Evolutionary conservation across 2,888 invertebrate genomes (phyloP), one percentile per base, ranked within the genome.

Genomic region (Synanthedon tipuliformis): DNA sequence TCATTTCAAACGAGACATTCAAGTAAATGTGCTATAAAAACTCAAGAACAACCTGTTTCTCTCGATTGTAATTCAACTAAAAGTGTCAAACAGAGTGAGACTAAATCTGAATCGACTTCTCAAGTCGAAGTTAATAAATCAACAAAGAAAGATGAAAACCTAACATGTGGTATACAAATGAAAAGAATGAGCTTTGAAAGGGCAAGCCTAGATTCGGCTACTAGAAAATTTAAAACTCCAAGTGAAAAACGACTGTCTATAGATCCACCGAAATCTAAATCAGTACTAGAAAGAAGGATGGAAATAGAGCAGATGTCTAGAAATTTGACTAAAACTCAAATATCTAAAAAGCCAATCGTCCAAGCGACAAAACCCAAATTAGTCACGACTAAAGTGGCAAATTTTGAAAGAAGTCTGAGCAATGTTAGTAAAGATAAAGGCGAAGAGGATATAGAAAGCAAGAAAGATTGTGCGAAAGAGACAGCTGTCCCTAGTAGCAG

Each of bases 131-230:
- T 18, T 64, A 61, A 52, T 57, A 57, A 50, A 23, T 16, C 15
- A 13, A 52, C 48, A n/a, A 23, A 16, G 10, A 41, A n/a, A 5
- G 23, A n/a, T 7, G 15, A 50, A 34, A 50, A n/a, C 34, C 18
- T 23, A 48, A 71, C 75, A 58, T 76, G 78, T 1, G 82, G 75
- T 51, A 84, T 87, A 60, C 81, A 86, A 68, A 65, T 88, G 16
- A 88, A 87, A 69, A 67, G 88, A 51, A 57, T 82, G 40, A 83
- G 84, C 58, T 88, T 87, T 51, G 88, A 88, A 73, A 74, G 88
- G 65, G 81, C 86, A 0, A 88, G 88, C 56, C 71, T 88, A 8
- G 88, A 88, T 61, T 87, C 88, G 2, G 82, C 80, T 1, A 81
- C 80, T 1, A 68, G 86, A 55, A 86, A 86, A 63, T 61, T 69